Conservation (phyloP, 2,113 vertebrate species). For the Arothron firmamentum region DNA sequence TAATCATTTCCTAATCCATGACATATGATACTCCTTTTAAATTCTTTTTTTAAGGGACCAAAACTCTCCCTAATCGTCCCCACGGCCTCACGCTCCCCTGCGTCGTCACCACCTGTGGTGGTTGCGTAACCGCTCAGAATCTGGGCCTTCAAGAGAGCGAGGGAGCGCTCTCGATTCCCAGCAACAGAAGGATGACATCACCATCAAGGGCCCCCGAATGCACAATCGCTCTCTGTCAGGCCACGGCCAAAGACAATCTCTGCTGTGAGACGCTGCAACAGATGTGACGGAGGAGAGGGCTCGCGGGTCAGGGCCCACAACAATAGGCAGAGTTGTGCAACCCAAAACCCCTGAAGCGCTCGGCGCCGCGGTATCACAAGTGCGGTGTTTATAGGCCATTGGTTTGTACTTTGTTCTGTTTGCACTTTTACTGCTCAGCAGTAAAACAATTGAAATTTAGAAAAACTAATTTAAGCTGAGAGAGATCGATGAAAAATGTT, state of each 20-base stretch:
- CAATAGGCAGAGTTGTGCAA: conserved; percentile 69
- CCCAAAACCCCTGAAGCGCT: conserved; percentile 50
- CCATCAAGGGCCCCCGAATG: conserved; percentile 37
- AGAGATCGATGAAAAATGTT: too few relatives aligned
- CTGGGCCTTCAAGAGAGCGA: conserved; percentile 44
- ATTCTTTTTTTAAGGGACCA: conserved; percentile 22
- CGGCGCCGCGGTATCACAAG: not conserved
- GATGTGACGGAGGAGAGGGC: conserved; percentile 64
- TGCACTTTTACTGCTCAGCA: not conserved
- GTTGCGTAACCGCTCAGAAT: conserved; percentile 61
- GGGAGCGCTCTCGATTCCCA: conserved; percentile 33
- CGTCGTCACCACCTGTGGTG: conserved; percentile 63
- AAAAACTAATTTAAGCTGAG: too few relatives aligned
- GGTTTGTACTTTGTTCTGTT: not conserved
- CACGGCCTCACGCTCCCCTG: conserved; percentile 4
- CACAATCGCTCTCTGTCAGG: conserved; percentile 66
- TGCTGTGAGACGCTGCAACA: conserved; percentile 62
- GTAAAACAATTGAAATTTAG: not conserved
- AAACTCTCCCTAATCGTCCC: conserved; percentile 15
- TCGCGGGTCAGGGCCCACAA: conserved; percentile 63
- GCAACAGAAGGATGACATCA: conserved; percentile 69
- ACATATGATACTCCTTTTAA: conserved; percentile 66
- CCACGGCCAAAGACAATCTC: conserved; percentile 63
- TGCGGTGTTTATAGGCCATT: conserved; percentile 8
- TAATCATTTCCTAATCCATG: conserved; percentile 58